Conservation (phyloP, 92 coral and sea anemone species). For the Muricea muricata region DNA sequence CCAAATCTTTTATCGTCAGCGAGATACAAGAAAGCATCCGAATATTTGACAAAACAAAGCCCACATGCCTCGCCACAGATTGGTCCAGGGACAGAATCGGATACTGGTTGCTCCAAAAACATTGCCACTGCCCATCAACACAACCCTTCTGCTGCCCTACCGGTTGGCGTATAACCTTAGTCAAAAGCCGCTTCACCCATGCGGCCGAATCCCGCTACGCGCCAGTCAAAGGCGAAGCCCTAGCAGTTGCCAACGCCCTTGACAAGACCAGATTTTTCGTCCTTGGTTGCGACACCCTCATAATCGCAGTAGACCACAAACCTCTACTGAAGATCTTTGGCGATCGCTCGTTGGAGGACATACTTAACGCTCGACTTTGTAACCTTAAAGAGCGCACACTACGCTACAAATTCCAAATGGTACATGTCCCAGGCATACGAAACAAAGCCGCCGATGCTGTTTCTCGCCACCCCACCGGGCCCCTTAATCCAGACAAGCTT, state of each 20-base stretch:
- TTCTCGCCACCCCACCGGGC: conserved; percentile 16
- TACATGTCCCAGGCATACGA: no score
- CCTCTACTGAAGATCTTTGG: conserved; percentile 23
- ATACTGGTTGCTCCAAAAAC: conserved; percentile 31
- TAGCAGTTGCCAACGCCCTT: conserved; percentile 34
- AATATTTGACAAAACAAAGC: conserved; percentile 37
- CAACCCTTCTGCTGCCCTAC: conserved; percentile 23
- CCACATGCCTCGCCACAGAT: conserved; percentile 42
- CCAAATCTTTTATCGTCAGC: conserved; percentile 30
- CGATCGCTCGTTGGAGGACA: conserved; percentile 18
- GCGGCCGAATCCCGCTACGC: conserved; percentile 24
- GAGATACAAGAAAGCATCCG: conserved; percentile 31
- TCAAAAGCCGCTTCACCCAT: neutral
- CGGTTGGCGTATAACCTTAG: conserved; percentile 4
- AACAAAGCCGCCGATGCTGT: no score
- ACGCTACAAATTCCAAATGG: neutral
- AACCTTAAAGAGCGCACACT: neutral
- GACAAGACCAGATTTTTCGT: conserved; percentile 17
- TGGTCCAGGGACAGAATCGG: conserved; percentile 9
- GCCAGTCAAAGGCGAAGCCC: conserved; percentile 34
- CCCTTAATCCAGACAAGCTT: neutral
- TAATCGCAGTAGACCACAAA: conserved; percentile 31
- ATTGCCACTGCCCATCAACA: conserved; percentile 6
- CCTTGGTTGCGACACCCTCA: conserved; percentile 8
- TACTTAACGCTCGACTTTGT: no score